phyloP scores from a whole-genome alignment of 2,113 vertebrate species.

The Trematocara variabile region DNA sequence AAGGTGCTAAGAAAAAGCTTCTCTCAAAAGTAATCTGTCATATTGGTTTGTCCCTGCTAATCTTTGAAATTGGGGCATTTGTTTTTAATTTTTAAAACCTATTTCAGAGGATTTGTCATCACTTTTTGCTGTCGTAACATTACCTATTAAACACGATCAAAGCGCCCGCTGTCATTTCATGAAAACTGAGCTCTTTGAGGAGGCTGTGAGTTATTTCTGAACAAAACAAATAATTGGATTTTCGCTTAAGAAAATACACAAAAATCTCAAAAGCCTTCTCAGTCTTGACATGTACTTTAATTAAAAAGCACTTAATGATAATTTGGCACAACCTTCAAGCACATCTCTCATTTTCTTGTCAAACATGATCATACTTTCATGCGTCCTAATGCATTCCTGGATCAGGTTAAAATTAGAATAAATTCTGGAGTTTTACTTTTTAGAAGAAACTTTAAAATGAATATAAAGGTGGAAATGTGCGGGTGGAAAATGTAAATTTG shows the following conservation, averaged over 20 bases:
- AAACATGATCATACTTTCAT: neutral
- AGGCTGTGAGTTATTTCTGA: neutral
- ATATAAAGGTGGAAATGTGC: neutral
- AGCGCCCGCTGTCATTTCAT: neutral
- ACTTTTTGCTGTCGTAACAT: neutral
- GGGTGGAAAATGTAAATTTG: neutral
- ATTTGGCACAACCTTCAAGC: neutral
- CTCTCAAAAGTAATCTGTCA: neutral
- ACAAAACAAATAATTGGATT: neutral
- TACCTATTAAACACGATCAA: neutral
- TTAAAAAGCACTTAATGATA: neutral
- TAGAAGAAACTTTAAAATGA: neutral
- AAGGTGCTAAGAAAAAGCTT: neutral
- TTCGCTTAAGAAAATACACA: neutral
- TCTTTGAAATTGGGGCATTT: neutral
- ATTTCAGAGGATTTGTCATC: neutral
- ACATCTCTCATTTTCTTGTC: neutral
- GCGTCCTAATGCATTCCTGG: accelerated
- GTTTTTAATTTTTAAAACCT: neutral
- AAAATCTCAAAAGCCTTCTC: neutral
- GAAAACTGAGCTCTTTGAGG: neutral
- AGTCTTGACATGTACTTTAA: neutral
- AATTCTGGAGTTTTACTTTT: neutral
- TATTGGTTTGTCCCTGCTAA: neutral
- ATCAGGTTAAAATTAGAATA: neutral